phyloP scores from a whole-genome alignment of 2,888 invertebrate genomes.

The Caenorhabditis zanzibari region DNA sequence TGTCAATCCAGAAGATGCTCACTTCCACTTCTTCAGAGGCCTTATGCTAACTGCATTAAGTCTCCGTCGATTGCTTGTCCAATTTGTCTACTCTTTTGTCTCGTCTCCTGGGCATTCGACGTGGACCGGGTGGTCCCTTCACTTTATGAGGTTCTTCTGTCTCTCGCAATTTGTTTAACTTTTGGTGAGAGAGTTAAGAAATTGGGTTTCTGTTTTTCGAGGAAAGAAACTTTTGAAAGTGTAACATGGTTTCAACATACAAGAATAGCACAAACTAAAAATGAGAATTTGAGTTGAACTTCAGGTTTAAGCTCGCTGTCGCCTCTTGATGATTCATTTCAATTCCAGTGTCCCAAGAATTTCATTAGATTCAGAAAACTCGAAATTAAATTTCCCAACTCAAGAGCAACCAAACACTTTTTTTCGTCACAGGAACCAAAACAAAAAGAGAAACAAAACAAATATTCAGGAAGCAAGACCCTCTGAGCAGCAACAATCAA shows the following conservation, averaged over 20 bases:
- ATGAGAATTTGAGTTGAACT: neutral
- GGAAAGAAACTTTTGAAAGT: slow-evolving; percentile 1
- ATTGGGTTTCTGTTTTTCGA: slow-evolving; percentile 21
- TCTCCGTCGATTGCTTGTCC: slow-evolving; percentile 65
- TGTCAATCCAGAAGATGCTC: slow-evolving; percentile 64
- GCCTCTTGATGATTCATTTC: slow-evolving; percentile 51
- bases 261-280: slow-evolving; percentile 2
- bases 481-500: slow-evolving; percentile 52
- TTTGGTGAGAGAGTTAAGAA: slow-evolving; percentile 30
- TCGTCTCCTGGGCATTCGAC: slow-evolving; percentile 61
- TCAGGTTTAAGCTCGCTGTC: neutral
- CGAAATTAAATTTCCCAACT: slow-evolving; percentile 9
- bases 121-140: slow-evolving; percentile 45
- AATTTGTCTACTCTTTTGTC: slow-evolving; percentile 67
- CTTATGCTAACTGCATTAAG: slow-evolving; percentile 68
- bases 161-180: slow-evolving; percentile 55
- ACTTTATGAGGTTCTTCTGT: slow-evolving; percentile 54
- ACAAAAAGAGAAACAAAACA: slow-evolving; percentile 6
- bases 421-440: slow-evolving; percentile 3
- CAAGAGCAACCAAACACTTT: neutral
- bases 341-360: slow-evolving; percentile 15
- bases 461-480: slow-evolving; percentile 25
- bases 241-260: slow-evolving; percentile 2
- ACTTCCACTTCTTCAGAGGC: slow-evolving; percentile 39
- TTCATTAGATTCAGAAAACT: slow-evolving; percentile 22